Base-by-base conservation (phyloP, 2,888 invertebrate genomes). In the Tetropium fuscum region DNA sequence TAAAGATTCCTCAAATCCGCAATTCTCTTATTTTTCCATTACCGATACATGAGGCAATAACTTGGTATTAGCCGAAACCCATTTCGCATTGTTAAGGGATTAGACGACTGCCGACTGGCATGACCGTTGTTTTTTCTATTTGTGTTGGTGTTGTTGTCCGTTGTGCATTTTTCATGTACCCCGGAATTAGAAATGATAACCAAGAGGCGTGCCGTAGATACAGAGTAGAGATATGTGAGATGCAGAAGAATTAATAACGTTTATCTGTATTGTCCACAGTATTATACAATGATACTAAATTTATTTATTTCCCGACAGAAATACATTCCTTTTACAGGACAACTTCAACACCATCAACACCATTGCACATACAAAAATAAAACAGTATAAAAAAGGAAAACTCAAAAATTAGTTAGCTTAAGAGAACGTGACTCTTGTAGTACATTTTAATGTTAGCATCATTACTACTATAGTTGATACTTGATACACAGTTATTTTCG, bases 1-100 rank as follows among this genome's bases (percentile, higher is more conserved):
- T 48, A 36, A 48, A 22, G 48, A 48, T 48, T 48, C 36, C 22
- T 36, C 25, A 16, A 27, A 15, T 13, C 44, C 13, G 16, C 8
- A 15, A 25, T 34, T 16, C 27, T 15, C 48, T 40, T 53, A 58
- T 58, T 58, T 45, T 47, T 58, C 51, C 58, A 58, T 58, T 58
- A 58, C 51, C 27, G 40, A 58, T 58, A 58, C 53, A 36, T 45
- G 7, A 20, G 38, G 38, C 40, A 36, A 53, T 58, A 58, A 58
- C 51, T 58, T 58, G 34, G 38, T 30, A 51, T 53, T 44, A 44
- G 53, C 44, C 16, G 18, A n/a, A 44, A 57, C 57, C 51, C 45
- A 45, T 51, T 51, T 51, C 41, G 43, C 15, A 41, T 58, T 44
- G 44, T 44, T 27, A 15, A 13, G 16, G 44, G 25, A 44, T 44